These are phyloP conservation scores for Drosophila affinis DNA, from an alignment of 2,888 invertebrate genomes.

Conservation along the genomic window DNA sequence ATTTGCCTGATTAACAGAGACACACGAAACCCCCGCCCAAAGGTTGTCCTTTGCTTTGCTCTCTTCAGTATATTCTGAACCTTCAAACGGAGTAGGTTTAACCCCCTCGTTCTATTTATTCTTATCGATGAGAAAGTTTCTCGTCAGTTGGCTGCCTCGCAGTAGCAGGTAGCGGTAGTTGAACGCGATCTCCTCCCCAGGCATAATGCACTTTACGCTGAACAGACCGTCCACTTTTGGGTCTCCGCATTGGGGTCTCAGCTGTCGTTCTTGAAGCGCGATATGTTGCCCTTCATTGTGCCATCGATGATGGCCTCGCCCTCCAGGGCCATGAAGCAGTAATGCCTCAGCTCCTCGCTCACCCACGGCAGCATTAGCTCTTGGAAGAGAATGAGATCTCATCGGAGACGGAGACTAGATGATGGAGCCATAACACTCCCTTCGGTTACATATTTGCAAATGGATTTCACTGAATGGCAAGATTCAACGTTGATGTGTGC, in stretches of 20 bases:
- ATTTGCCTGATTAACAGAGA: constrained; percentile 34
- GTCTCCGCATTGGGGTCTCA: constrained; percentile 99
- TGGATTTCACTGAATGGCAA: too few relatives aligned
- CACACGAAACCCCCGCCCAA: constrained; percentile 19
- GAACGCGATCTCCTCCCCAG: constrained; percentile 98
- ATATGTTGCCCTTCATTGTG: constrained; percentile 96
- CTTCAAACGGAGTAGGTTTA: background rate
- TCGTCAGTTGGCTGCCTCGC: constrained; percentile 94
- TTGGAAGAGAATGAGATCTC: too few relatives aligned
- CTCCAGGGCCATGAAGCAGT: constrained; percentile 98
- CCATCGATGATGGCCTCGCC: constrained; percentile 98
- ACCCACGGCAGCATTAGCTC: too few relatives aligned
- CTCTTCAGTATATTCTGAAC: background rate
- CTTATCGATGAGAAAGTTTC: constrained; percentile 84
- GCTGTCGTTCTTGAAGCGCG: constrained; percentile 99
- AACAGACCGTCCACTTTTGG: constrained; percentile 99
- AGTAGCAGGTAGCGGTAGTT: constrained; percentile 99
- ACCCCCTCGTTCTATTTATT: background rate
- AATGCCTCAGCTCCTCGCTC: constrained; percentile 84
- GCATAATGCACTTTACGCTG: constrained; percentile 90
- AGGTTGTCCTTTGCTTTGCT: background rate
- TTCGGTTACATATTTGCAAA: too few relatives aligned
- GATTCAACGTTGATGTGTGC: too few relatives aligned
- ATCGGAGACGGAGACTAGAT: too few relatives aligned
- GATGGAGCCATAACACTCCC: too few relatives aligned